Base-by-base conservation (phyloP, 2,888 invertebrate species). In the Maniola hyperantus region DNA sequence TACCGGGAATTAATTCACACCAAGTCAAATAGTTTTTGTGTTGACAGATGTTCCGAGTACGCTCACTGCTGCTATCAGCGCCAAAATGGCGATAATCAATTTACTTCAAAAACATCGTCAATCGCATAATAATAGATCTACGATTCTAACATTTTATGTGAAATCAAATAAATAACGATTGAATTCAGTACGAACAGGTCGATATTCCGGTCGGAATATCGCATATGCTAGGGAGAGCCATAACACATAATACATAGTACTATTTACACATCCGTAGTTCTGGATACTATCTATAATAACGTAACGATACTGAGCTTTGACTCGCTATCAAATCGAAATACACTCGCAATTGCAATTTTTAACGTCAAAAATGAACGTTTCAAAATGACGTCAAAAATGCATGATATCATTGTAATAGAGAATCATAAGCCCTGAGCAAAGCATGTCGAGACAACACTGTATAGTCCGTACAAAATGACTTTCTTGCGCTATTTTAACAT, bases 251-350 rank as follows among this genome's bases (percentile, higher is more conserved):
- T 8, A 54, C 15, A 34, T 54, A 53, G 53, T n/a, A 53, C 53
- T 54, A 34, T 34, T 54, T 54, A 54, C 34, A 54, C 34, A 34
- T 54, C n/a, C 8, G n/a, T 54, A 18, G 18, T 13, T n/a, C 39
- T 39, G 39, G 8, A 39, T 39, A 39, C 7, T 15, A 34, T n/a
- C 33, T 54, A 54, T 53, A 34, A 15, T 15, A 26, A 34, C 34
- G 7, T 34, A 36, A 34, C 15, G 34, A 54, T 36, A 34, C 33
- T 34, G 53, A 13, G 33, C 39, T 39, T 39, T 39, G 10, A 11
- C 6, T 15, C n/a, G n/a, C 6, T 15, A 6, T 48, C 18, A 18
- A 48, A 48, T 18, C 18, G 15, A 13, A 42, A 4, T 13, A 42
- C 11, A 42, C 11, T 7, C 15, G 15, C 7, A 6, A 18, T 8